phyloP scores from a whole-genome alignment of 2,113 vertebrate species.

The Orycteropus afer region DNA sequence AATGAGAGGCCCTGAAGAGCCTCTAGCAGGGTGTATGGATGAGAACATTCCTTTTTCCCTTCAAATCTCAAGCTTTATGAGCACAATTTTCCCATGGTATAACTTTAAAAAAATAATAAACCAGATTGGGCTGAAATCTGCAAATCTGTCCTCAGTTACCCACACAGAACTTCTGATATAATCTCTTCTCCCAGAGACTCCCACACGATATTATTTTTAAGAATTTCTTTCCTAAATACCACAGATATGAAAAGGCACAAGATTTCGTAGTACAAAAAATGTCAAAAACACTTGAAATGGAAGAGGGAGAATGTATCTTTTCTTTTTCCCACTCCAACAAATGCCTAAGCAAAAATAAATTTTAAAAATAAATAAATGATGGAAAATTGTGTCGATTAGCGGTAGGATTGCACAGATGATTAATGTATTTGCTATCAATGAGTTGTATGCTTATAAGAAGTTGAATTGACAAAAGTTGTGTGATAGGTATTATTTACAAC shows the following conservation, averaged over 20 bases:
- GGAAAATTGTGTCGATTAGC: background rate
- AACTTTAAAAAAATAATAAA: constrained; percentile 57
- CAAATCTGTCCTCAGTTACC: constrained; percentile 78
- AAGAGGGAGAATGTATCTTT: constrained; percentile 21
- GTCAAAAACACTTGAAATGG: constrained; percentile 40
- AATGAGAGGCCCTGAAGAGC: background rate
- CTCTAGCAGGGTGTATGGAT: background rate
- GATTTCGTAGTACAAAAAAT: constrained; percentile 56
- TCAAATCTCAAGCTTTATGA: constrained; percentile 41
- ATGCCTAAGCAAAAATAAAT: background rate
- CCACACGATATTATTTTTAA: constrained; percentile 79
- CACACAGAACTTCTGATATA: constrained; percentile 77
- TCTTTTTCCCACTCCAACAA: background rate
- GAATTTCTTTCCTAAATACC: constrained; percentile 69
- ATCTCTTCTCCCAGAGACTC: constrained; percentile 68
- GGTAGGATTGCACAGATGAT: background rate
- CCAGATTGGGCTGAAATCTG: constrained; percentile 75
- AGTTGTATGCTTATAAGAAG: background rate
- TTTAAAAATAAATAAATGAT: background rate
- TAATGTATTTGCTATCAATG: background rate
- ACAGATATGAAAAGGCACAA: constrained; percentile 61
- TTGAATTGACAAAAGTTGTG: background rate
- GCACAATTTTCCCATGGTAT: constrained; percentile 30
- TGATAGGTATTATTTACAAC: background rate
- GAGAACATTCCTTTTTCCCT: background rate